Percentiles rank a stretch among this genome's conserved stretches.
Conservation (phyloP, 2,888 invertebrate genomes). For the Disparrhopalites patrizii region DNA sequence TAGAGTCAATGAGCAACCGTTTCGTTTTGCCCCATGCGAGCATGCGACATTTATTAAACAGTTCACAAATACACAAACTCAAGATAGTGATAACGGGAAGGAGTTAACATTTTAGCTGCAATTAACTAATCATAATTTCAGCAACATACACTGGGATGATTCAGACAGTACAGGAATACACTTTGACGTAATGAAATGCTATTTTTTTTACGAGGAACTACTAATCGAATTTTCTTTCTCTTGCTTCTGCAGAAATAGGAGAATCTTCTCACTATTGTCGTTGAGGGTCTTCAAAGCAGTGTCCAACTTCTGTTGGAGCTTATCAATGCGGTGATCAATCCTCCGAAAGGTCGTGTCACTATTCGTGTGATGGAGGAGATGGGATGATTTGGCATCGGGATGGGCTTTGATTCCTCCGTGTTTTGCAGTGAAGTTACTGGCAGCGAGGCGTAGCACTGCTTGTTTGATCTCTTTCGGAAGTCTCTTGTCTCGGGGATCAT, state of each 20-base stretch:
- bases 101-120: too few relatives aligned
- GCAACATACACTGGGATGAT: too few relatives aligned
- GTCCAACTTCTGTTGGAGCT: conserved; percentile 37
- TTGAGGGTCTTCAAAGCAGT: conserved; percentile 9
- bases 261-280: conserved; percentile 13
- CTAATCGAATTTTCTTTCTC: not conserved
- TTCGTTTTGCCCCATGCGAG: too few relatives aligned
- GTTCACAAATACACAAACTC: too few relatives aligned
- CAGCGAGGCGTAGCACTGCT: conserved; percentile 65
- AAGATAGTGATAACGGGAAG: too few relatives aligned
- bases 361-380: not conserved
- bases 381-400: not conserved
- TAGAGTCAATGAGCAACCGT: too few relatives aligned
- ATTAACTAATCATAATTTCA: too few relatives aligned
- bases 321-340: conserved; percentile 40
- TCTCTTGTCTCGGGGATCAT: conserved; percentile 74
- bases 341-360: conserved; percentile 28
- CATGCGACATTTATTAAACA: too few relatives aligned
- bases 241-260: not conserved
- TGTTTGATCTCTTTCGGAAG: conserved; percentile 70
- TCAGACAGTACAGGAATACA: not conserved
- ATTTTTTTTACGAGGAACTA: not conserved
- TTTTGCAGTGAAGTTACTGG: conserved; percentile 33
- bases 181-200: not conserved
- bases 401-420: conserved; percentile 17